Percentiles rank a stretch among this genome's conserved stretches.
phyloP scores from a whole-genome alignment of 2,113 vertebrate genomes.

The Heterochromis multidens region DNA sequence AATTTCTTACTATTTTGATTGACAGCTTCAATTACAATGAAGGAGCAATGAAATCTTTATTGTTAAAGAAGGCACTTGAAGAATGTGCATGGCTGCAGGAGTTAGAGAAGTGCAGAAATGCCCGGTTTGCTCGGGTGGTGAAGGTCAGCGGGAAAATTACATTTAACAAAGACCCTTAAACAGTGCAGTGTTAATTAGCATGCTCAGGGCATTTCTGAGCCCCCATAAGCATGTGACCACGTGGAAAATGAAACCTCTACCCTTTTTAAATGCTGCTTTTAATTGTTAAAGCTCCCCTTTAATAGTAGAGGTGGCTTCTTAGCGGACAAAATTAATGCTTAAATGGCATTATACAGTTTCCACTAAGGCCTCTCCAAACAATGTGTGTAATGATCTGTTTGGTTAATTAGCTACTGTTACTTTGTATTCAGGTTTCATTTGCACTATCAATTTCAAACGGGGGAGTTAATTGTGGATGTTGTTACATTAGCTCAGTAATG shows the following conservation, averaged over 20 bases:
- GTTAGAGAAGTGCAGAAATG: not conserved
- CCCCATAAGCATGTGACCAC: not conserved
- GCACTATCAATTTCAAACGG: not conserved
- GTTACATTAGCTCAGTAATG: not conserved
- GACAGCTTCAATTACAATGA: not conserved
- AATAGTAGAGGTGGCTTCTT: not conserved
- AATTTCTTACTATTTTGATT: not conserved
- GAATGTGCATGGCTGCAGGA: not conserved
- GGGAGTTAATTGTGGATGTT: conserved; percentile 3
- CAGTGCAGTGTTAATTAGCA: conserved; percentile 36
- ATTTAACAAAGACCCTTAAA: not conserved
- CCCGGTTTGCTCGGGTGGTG: not conserved
- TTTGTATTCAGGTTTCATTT: conserved; percentile 20
- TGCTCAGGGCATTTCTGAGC: conserved; percentile 32
- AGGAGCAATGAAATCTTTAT: not conserved
- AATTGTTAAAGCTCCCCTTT: conserved; percentile 25
- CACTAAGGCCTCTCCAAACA: not conserved
- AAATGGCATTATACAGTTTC: conserved; percentile 8
- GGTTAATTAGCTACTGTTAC: conserved; percentile 6
- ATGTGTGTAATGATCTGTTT: conserved; percentile 26
- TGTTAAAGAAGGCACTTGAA: not conserved
- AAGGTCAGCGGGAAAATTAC: conserved; percentile 42
- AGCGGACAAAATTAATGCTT: not conserved
- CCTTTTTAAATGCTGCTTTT: conserved; percentile 36
- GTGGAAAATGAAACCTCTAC: conserved; percentile 39